Conservation (phyloP, 1,140 invertebrate genomes). For the Sycophila sp. region DNA sequence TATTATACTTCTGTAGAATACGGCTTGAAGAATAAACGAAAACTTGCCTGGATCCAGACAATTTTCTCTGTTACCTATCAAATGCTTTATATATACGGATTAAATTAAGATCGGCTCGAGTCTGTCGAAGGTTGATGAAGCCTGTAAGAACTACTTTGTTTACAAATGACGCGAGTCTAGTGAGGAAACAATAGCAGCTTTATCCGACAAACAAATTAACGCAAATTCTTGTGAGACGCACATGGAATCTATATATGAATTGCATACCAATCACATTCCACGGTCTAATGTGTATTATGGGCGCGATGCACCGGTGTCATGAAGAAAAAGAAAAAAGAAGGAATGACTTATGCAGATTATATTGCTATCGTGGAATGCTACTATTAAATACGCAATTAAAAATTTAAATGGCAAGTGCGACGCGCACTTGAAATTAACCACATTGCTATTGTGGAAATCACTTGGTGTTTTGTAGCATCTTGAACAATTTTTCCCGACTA, state of each 20-base stretch:
- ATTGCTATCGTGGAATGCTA: constrained; percentile 23
- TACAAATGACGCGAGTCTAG: no score
- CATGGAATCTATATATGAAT: neutral
- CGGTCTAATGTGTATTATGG: neutral
- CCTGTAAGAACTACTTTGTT: no score
- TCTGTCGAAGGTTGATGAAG: neutral
- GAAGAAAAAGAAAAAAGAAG: neutral
- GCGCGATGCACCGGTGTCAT: neutral
- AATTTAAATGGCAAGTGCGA: constrained; percentile 12
- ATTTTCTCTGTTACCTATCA: no score
- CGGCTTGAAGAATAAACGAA: no score
- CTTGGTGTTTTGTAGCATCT: neutral
- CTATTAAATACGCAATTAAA: constrained; percentile 15
- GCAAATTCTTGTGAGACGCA: neutral
- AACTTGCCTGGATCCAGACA: no score
- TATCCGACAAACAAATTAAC: neutral
- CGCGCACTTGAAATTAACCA: constrained; percentile 12
- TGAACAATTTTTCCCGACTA: no score
- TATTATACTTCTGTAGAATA: no score
- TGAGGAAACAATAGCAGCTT: neutral
- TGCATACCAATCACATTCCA: neutral
- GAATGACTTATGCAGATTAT: constrained; percentile 8
- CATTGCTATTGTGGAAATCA: constrained; percentile 29
- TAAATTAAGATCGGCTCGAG: no score
- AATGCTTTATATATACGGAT: no score